Evolutionary conservation across 1,140 invertebrate genomes (phyloP).

Genomic region (Pseudomyrmex concolor): DNA sequence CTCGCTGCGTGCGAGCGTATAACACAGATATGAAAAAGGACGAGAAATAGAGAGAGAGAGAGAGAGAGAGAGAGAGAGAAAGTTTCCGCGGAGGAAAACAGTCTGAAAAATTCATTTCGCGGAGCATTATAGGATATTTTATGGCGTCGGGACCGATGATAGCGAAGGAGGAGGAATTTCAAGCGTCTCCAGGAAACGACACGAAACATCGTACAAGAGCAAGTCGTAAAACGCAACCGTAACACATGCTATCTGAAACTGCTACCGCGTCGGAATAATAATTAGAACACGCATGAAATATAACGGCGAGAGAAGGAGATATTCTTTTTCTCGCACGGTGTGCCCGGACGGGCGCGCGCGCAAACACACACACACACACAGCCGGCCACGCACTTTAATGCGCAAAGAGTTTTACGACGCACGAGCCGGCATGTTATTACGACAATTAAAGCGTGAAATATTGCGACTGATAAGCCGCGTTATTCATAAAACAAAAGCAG

Average conservation of each 20-base stretch:
- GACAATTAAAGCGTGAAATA: constrained; percentile 12
- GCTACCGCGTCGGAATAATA: constrained; percentile 46
- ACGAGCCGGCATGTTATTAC: constrained; percentile 5
- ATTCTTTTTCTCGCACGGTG: not conserved
- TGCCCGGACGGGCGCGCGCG: not conserved
- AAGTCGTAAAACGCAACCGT: constrained; percentile 47
- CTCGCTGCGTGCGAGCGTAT: not conserved
- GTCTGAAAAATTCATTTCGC: constrained; percentile 18
- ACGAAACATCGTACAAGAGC: not conserved
- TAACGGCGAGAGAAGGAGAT: constrained; percentile 15
- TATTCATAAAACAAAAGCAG: constrained; percentile 6
- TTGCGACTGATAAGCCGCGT: constrained; percentile 21
- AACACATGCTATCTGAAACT: constrained; percentile 45
- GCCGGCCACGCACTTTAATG: constrained; percentile 5
- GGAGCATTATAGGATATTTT: constrained; percentile 12
- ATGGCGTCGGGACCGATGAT: constrained; percentile 11
- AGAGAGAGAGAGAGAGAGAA: too few relatives aligned
- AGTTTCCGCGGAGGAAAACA: not conserved
- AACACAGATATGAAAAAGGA: not conserved
- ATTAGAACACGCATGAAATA: constrained; percentile 43
- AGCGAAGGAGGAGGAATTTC: constrained; percentile 27
- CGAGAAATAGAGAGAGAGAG: not conserved
- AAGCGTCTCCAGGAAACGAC: constrained; percentile 14
- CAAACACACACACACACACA: not conserved
- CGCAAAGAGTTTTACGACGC: constrained; percentile 43